Base-by-base conservation (phyloP, 2,888 invertebrate genomes). In the Dynastes hyllus region DNA sequence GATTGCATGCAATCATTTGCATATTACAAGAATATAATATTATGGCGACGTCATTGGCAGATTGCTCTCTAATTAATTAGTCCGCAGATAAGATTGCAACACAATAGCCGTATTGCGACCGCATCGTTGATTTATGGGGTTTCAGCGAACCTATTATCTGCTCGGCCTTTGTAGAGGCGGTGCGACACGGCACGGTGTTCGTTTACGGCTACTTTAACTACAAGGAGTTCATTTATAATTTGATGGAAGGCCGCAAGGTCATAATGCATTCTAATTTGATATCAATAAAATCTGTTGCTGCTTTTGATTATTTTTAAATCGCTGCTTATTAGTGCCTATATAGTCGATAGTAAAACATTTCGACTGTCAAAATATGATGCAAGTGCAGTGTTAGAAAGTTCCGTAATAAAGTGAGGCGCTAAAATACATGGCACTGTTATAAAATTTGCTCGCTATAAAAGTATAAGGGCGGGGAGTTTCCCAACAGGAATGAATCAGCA, bases 51-150 rank as follows among this genome's bases (percentile, higher is more conserved):
- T 61, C 70, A 81, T 81, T 81, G 81, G 79, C 81, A 79, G 79
- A 81, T 81, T 81, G 78, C 73, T 79, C 75, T 76, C 65, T 81
- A 78, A 81, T 80, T 81, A 81, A 81, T 81, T 81, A 80, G 78
- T 40, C 71, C 71, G 75, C 66, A 80, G 80, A 80, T 80, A 79
- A 77, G 77, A 78, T 78, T 77, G 80, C 80, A 79, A 79, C 75
- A 80, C 80, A 80, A 80, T 80, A 78, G 78, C 58, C 69, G 80
- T 80, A 78, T 76, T 40, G 55, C 77, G 51, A 66, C 66, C 76
- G 53, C 65, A 63, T 70, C 61, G 71, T 65, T 80, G 80, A 80
- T 77, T 80, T 79, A 80, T 76, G 55, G 63, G 53, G 75, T 75
- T 58, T 66, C 78, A 55, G 58, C 67, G 67, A 79, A 69, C 66